These are phyloP conservation scores for Melanargia galathea DNA, from an alignment of 2,888 invertebrate genomes.

Conservation along the genomic window DNA sequence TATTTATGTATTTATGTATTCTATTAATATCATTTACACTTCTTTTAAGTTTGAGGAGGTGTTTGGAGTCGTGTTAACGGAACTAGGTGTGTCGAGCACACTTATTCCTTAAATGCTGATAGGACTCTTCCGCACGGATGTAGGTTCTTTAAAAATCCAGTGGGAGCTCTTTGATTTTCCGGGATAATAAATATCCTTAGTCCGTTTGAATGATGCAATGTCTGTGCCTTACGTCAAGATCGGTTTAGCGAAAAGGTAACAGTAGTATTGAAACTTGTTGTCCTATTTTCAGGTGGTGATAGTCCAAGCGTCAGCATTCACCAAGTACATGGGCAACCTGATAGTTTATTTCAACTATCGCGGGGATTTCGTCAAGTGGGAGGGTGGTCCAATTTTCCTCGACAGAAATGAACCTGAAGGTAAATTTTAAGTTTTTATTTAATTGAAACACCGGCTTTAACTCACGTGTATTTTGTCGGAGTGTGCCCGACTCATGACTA, in stretches of 20 bases:
- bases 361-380: constrained; percentile 85
- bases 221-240: not conserved
- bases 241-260: not conserved
- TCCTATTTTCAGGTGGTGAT: constrained; percentile 81
- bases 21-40: too few species aligned
- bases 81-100: too few species aligned
- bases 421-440: constrained; percentile 50
- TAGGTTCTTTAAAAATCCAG: too few species aligned
- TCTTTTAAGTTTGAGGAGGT: too few species aligned
- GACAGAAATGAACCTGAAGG: constrained; percentile 83
- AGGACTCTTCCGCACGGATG: not conserved
- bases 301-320: constrained; percentile 88
- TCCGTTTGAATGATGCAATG: not conserved
- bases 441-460: too few species aligned
- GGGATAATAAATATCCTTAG: not conserved
- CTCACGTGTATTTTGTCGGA: too few species aligned
- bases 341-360: constrained; percentile 86
- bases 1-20: too few species aligned
- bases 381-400: constrained; percentile 88
- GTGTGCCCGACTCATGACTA: too few species aligned
- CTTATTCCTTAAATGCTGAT: too few species aligned
- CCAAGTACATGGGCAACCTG: constrained; percentile 90
- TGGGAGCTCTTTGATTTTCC: too few species aligned
- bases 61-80: too few species aligned
- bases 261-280: too few species aligned